phyloP scores from a whole-genome alignment of 1,140 invertebrate species.

The Cheumatopsyche charites region DNA sequence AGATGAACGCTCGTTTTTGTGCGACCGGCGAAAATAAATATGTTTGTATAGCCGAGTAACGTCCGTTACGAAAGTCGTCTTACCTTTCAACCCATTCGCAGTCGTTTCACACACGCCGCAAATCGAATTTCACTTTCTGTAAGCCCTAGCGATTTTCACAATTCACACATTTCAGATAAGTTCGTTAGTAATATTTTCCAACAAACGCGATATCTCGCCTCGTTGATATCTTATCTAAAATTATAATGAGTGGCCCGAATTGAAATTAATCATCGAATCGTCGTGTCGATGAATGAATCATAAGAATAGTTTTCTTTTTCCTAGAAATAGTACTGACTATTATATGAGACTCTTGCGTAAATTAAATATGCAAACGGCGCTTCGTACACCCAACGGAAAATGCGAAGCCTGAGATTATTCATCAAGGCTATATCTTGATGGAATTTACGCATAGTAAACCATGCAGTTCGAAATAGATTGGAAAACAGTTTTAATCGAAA shows the following conservation, averaged over 20 bases:
- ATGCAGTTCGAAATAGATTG: too few species aligned
- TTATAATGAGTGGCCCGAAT: background rate
- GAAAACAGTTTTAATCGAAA: too few species aligned
- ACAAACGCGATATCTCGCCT: background rate
- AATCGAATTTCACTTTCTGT: too few species aligned
- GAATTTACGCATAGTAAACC: too few species aligned
- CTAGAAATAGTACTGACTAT: background rate
- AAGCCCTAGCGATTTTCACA: too few species aligned
- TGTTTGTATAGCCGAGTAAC: background rate
- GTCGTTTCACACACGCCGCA: too few species aligned
- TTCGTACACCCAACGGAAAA: conserved; percentile 3
- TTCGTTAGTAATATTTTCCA: too few species aligned
- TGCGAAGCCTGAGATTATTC: background rate
- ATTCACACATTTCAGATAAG: too few species aligned
- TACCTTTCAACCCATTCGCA: too few species aligned
- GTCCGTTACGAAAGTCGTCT: too few species aligned
- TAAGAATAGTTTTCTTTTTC: background rate
- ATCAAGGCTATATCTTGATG: too few species aligned
- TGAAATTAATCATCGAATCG: background rate
- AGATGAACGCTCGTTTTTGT: conserved; percentile 1
- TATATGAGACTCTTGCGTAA: background rate
- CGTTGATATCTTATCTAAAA: conserved; percentile 7
- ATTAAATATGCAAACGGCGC: background rate
- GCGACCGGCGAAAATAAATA: background rate
- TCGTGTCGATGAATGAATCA: conserved; percentile 10